Percentiles rank a stretch among this genome's conserved stretches.
phyloP scores from a whole-genome alignment of 2,797 vertebrate species.

The Limosa lapponica region DNA sequence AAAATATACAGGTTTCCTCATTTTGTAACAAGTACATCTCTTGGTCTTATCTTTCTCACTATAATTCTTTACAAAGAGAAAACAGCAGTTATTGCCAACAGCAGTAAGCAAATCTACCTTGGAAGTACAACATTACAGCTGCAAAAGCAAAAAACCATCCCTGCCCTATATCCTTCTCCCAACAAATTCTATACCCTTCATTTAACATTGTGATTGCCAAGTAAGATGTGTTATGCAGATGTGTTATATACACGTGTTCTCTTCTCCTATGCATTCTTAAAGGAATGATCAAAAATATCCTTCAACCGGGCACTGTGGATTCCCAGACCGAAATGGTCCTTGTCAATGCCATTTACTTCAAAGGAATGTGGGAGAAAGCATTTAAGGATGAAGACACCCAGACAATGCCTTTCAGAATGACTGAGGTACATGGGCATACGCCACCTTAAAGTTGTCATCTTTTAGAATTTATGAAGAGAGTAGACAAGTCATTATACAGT shows the following conservation, averaged over 20 bases:
- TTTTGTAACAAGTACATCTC: background rate
- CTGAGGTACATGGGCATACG: slow-evolving; percentile 65
- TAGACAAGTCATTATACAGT: background rate
- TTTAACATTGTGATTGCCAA: background rate
- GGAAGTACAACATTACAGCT: background rate
- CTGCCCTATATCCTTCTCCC: background rate
- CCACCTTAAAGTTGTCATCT: background rate
- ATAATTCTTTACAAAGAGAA: background rate
- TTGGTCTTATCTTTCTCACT: background rate
- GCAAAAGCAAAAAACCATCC: background rate
- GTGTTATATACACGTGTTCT: background rate
- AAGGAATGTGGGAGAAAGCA: slow-evolving; percentile 84
- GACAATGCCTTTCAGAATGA: slow-evolving; percentile 82
- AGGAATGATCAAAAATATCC: slow-evolving; percentile 89
- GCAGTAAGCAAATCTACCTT: background rate
- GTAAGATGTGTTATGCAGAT: background rate
- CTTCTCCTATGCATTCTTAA: background rate
- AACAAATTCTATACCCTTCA: background rate
- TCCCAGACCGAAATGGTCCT: slow-evolving; percentile 82
- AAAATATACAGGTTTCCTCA: background rate
- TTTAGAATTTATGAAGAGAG: background rate
- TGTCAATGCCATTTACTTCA: slow-evolving; percentile 93
- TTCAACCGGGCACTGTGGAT: slow-evolving; percentile 78
- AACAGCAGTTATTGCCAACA: background rate
- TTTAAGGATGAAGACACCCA: slow-evolving; percentile 81